Conservation (phyloP, 2,797 vertebrate species). For the Meda fulgida region DNA sequence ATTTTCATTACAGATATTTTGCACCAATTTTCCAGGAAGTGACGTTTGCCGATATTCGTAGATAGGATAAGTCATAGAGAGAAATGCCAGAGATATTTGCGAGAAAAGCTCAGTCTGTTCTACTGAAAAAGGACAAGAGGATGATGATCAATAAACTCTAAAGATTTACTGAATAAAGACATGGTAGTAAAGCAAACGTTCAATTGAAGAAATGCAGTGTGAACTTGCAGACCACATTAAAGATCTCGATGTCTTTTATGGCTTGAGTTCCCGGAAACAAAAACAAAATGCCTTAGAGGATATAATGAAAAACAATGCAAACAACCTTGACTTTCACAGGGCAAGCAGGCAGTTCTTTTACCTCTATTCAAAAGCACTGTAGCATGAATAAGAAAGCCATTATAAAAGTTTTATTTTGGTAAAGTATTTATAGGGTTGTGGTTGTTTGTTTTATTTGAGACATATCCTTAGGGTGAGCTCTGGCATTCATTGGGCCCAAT, state of each 20-base stretch:
- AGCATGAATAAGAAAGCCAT: slow-evolving; percentile 7
- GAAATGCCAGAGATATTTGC: neutral
- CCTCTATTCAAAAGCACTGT: slow-evolving; percentile 10
- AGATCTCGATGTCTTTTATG: neutral
- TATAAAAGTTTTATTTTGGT: slow-evolving; percentile 33
- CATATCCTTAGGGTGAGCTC: slow-evolving; percentile 9
- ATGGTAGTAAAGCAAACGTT: neutral
- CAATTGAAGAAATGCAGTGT: neutral
- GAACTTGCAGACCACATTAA: neutral
- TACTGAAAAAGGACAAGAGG: neutral
- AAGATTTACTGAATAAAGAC: slow-evolving; percentile 6
- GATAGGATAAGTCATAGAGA: neutral
- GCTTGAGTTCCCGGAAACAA: neutral
- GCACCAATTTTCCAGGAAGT: neutral
- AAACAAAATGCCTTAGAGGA: neutral
- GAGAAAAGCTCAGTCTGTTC: slow-evolving; percentile 20
- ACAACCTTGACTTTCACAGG: neutral
- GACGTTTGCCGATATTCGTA: neutral
- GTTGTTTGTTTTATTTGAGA: slow-evolving; percentile 26
- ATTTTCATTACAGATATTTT: neutral
- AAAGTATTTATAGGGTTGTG: slow-evolving; percentile 23
- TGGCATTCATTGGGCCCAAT: slow-evolving; percentile 3
- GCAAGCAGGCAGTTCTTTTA: neutral
- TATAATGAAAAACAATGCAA: neutral
- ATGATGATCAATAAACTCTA: slow-evolving; percentile 16